phyloP scores from a whole-genome alignment of 2,888 invertebrate genomes.

The Teleiodes luculella region DNA sequence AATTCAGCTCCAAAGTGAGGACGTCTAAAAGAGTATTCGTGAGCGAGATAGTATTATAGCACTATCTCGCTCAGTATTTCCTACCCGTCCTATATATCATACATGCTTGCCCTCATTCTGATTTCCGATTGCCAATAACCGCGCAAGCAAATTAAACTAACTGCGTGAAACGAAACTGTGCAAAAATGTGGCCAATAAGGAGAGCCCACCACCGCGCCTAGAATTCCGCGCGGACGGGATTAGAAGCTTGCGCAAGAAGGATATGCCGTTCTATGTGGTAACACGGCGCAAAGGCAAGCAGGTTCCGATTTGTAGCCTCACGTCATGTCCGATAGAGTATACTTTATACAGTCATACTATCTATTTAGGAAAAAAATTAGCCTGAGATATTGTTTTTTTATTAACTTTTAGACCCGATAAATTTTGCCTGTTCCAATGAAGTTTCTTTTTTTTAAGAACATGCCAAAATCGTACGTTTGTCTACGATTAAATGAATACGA shows the following conservation, averaged over 20 bases:
- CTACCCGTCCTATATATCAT: not conserved
- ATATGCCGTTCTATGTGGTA: constrained; percentile 31
- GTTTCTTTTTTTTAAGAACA: too few species aligned
- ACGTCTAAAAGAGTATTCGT: too few species aligned
- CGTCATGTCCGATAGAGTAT: not conserved
- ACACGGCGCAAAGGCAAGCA: constrained; percentile 13
- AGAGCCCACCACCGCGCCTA: constrained; percentile 48
- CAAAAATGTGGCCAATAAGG: constrained; percentile 39
- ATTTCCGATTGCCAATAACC: constrained; percentile 6
- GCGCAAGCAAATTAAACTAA: not conserved
- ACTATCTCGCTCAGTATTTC: too few species aligned
- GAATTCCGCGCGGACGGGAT: constrained; percentile 47
- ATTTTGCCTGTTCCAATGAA: too few species aligned
- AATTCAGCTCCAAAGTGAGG: too few species aligned
- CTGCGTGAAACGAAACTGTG: constrained; percentile 9
- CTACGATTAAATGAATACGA: too few species aligned
- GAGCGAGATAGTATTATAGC: too few species aligned
- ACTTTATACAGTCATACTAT: too few species aligned
- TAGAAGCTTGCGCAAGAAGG: constrained; percentile 53
- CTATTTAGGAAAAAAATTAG: too few species aligned
- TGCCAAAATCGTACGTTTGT: too few species aligned
- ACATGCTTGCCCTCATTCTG: not conserved
- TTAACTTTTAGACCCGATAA: too few species aligned
- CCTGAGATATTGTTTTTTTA: too few species aligned
- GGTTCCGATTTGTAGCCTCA: not conserved